These are phyloP conservation scores for Lagodon rhomboides DNA, from an alignment of 2,797 vertebrate genomes.

Conservation along the genomic window DNA sequence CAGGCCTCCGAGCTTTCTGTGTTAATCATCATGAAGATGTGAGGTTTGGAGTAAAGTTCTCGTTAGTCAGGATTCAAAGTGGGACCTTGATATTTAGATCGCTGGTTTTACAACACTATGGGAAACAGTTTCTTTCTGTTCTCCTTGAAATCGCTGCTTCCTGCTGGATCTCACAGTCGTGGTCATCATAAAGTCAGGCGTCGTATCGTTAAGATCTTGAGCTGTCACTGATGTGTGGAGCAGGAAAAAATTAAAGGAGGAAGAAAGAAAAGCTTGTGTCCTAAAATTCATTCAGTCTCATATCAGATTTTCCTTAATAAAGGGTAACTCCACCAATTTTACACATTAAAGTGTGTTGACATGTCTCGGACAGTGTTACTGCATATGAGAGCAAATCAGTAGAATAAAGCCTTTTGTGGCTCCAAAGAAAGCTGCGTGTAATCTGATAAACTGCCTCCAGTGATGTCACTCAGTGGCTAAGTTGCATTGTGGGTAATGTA, in stretches of 20 bases:
- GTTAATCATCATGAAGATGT: conserved; percentile 44
- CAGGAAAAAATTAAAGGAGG: not conserved
- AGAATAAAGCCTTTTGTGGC: too few species aligned
- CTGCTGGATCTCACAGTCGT: not conserved
- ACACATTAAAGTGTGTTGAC: too few species aligned
- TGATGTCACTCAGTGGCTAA: too few species aligned
- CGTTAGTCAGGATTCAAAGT: conserved; percentile 24
- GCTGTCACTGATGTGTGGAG: not conserved
- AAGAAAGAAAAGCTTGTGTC: not conserved
- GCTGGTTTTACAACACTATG: not conserved
- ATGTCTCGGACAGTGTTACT: too few species aligned
- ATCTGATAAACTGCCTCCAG: too few species aligned
- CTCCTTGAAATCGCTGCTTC: not conserved
- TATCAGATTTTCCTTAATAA: conserved; percentile 17
- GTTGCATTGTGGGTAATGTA: too few species aligned
- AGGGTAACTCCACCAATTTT: not conserved
- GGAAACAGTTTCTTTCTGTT: not conserved
- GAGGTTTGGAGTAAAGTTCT: not conserved
- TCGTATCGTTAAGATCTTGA: not conserved
- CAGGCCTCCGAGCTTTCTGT: conserved; percentile 1
- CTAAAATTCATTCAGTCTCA: not conserved
- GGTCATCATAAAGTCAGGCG: not conserved
- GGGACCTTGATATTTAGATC: conserved; percentile 20
- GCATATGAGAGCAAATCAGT: too few species aligned
- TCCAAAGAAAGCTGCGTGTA: too few species aligned